Base-by-base conservation (phyloP, 2,888 invertebrate genomes). In the Diarsia brunnea region DNA sequence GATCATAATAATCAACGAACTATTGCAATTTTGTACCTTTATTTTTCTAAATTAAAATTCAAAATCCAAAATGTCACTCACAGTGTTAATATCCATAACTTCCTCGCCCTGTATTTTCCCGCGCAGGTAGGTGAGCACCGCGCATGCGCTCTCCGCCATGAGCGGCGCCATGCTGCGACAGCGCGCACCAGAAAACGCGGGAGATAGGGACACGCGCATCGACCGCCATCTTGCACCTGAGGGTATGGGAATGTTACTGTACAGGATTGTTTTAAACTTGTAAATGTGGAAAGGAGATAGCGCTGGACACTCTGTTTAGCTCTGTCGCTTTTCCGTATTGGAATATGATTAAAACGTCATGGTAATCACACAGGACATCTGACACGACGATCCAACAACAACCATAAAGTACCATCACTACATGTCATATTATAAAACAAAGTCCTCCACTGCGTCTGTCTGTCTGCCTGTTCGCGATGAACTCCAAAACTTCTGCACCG, bases 131-230 rank as follows among this genome's bases (percentile, higher is more conserved):
- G 84, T 71, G 14, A 88, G 84, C 1, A 91, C 90, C 0, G 90
- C 89, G 24, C 66, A 53, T 11, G 92, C 91, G 65, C 92, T 93
- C 21, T 89, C 91, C 0, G 87, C 86, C 94, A 94, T 93, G 3
- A 94, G 86, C 0, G 94, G 93, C 70, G 91, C 90, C 94, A 94
- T 94, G 81, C 90, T 89, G 68, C 92, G 91, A 71, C 92, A 93
- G 21, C 93, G 89, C 0, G 94, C 91, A 5, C 89, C 89, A 4
- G 94, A 93, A 76, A 94, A 94, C 43, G 94, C 93, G 4, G 94
- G 94, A 2, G 92, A 88, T 8, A 94, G 80, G 0, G 92, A 89
- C 5, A 86, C 87, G 0, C 94, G 89, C 93, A 93, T 94, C 0
- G 90, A 87, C 1, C 92, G 90, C 94, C 94, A 94, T 89, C 89